A percentile compares a stretch with the other conserved stretches of the same genome.
These are phyloP conservation scores for Acanthornis magna DNA, from an alignment of 2,797 vertebrate genomes.

Conservation along the genomic window DNA sequence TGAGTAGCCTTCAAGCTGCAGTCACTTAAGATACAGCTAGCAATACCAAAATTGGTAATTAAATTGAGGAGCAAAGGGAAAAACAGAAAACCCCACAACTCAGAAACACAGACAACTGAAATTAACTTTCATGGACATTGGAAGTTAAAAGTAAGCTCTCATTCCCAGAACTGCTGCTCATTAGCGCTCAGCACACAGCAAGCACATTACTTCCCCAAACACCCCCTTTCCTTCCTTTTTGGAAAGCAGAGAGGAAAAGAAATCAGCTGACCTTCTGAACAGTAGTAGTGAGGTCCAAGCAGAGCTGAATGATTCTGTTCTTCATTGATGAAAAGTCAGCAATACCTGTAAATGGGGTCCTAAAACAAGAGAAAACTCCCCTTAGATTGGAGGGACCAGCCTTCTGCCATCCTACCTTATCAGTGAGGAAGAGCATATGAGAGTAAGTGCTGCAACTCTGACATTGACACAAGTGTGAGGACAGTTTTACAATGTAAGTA, in stretches of 20 bases:
- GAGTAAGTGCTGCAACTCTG: not conserved
- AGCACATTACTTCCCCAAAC: not conserved
- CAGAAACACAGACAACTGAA: not conserved
- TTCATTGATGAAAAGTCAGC: conserved; percentile 89
- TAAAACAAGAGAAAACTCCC: conserved; percentile 65
- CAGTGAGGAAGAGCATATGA: not conserved
- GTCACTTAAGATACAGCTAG: not conserved
- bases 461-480: not conserved
- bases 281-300: conserved; percentile 92
- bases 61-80: not conserved
- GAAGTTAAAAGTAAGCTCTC: not conserved
- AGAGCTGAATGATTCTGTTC: conserved; percentile 94
- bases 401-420: not conserved
- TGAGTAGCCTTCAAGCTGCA: not conserved
- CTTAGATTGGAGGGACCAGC: not conserved
- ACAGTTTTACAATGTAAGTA: not conserved
- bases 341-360: conserved; percentile 86
- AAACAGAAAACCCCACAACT: accelerated
- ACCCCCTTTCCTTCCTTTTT: conserved; percentile 14
- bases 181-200: not conserved
- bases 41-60: not conserved
- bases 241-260: conserved; percentile 13
- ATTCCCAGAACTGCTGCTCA: not conserved
- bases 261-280: conserved; percentile 90
- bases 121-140: not conserved